A percentile compares a stretch with the other conserved stretches of the same genome.
These are phyloP conservation scores for Melanargia galathea DNA, from an alignment of 2,888 invertebrate species.

Conservation along the genomic window DNA sequence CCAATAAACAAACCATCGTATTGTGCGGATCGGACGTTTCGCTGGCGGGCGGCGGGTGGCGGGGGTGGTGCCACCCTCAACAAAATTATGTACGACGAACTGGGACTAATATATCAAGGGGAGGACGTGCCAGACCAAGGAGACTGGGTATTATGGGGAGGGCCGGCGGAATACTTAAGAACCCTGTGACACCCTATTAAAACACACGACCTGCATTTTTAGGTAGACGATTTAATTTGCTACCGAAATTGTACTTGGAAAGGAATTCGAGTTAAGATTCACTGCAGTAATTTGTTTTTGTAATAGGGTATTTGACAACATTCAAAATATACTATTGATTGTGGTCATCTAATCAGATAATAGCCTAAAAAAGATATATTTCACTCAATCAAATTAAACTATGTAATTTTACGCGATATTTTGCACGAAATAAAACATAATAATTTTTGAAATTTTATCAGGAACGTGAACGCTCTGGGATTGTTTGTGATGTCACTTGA, in stretches of 20 bases:
- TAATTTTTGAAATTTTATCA: too few relatives aligned
- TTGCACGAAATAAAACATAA: too few relatives aligned
- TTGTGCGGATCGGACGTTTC: conserved; percentile 71
- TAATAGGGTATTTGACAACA: neutral
- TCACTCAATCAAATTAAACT: too few relatives aligned
- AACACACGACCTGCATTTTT: conserved; percentile 80
- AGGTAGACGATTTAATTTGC: conserved; percentile 78
- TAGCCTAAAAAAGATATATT: too few relatives aligned
- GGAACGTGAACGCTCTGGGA: too few relatives aligned
- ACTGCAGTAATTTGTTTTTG: neutral
- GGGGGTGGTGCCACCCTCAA: conserved; percentile 68
- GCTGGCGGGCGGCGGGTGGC: conserved; percentile 63
- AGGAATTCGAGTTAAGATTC: conserved; percentile 5
- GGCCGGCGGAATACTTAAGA: conserved; percentile 81
- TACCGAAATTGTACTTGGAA: conserved; percentile 45
- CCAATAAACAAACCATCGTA: conserved; percentile 79
- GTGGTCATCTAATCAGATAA: too few relatives aligned
- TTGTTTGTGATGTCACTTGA: too few relatives aligned
- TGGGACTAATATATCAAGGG: conserved; percentile 82
- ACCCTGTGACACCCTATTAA: conserved; percentile 82
- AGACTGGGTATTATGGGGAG: conserved; percentile 80
- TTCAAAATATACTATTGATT: too few relatives aligned
- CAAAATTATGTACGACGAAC: conserved; percentile 83
- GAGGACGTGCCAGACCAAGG: conserved; percentile 82
- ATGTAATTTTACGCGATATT: too few relatives aligned